Conservation (phyloP, 2,113 vertebrate species). For the Corynorhinus townsendii region DNA sequence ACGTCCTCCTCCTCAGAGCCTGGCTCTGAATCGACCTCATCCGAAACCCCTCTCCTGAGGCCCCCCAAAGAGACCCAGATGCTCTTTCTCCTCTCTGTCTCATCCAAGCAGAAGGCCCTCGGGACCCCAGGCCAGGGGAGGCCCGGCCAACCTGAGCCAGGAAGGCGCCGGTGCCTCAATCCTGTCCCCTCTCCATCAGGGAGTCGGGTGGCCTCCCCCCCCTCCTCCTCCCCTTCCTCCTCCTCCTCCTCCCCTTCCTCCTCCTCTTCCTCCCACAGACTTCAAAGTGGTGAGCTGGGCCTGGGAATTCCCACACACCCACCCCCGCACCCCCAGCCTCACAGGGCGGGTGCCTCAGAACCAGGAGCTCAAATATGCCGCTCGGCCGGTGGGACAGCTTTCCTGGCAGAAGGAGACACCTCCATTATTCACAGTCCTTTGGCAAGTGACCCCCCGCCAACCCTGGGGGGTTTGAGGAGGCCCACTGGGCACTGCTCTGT, state of each 20-base stretch:
- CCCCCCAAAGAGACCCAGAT: not conserved
- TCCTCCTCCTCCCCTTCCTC: not conserved
- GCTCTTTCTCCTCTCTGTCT: not conserved
- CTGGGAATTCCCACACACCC: not conserved
- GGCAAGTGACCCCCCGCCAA: not conserved
- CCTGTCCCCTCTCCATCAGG: not conserved
- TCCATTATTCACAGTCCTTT: not conserved
- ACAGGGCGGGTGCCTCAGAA: not conserved
- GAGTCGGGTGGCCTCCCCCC: not conserved
- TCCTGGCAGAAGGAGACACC: not conserved
- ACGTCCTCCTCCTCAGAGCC: not conserved
- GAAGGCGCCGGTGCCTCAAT: not conserved
- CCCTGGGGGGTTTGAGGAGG: not conserved
- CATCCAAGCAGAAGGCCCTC: not conserved
- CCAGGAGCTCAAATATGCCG: not conserved
- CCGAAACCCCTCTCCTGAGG: not conserved
- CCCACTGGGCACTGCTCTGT: fast-evolving
- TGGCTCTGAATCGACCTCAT: not conserved
- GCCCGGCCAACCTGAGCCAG: not conserved
- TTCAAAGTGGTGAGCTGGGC: not conserved
- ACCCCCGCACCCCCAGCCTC: not conserved
- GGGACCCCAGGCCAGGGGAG: not conserved
- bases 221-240: not conserved
- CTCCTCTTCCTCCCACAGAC: not conserved
- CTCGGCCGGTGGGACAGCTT: not conserved